Evolutionary conservation across 1,140 invertebrate species (phyloP), one percentile per base, ranked within the genome.

Genomic region (Sesamia nonagrioides): DNA sequence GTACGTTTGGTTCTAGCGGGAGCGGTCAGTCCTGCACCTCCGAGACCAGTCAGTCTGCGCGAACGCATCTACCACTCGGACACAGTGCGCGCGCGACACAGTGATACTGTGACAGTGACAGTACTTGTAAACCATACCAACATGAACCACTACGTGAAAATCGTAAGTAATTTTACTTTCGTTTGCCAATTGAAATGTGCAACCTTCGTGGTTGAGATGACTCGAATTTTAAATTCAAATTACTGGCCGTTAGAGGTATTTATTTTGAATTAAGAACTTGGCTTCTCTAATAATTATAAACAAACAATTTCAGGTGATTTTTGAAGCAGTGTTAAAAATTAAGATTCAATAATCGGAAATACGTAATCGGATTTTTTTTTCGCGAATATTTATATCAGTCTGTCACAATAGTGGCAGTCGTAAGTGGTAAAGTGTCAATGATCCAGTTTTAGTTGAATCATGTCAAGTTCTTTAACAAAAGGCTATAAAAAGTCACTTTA

Each of bases 1-100:
- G 88, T 82, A 45, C 82, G 78, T 85, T 86, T 91, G 87, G 84
- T 93, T 92, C 87, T 89, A 92, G 86, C 81, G 68, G 79, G 91
- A 84, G 83, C 78, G 87, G 79, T 42, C 83, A 83, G 78, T 86
- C 75, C 85, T 78, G 82, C 87, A 87, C 82, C 79, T 79, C 73
- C 15, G 60, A 72, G 71, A 17, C 40, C 77, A 71, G 82, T 83
- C 88, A 89, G 89, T 89, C 84, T 82, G 86, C 83, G 82, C 83
- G 79, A 50, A 82, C 77, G 82, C 74, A 82, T 81, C 78, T 66
- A 78, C 81, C 81, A 82, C 82, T 83, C 86, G 86, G 78, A 74
- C 86, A 81, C 76, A 85, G 68, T 58, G 76, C 78, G 80, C 76
- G 61, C 81, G 78, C 78, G 73, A 69, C n/a, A 18, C 77, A 82